Evolutionary conservation across 2,797 vertebrate genomes (phyloP), one percentile per base, ranked within the genome.

Genomic region (Diplodus puntazzo): DNA sequence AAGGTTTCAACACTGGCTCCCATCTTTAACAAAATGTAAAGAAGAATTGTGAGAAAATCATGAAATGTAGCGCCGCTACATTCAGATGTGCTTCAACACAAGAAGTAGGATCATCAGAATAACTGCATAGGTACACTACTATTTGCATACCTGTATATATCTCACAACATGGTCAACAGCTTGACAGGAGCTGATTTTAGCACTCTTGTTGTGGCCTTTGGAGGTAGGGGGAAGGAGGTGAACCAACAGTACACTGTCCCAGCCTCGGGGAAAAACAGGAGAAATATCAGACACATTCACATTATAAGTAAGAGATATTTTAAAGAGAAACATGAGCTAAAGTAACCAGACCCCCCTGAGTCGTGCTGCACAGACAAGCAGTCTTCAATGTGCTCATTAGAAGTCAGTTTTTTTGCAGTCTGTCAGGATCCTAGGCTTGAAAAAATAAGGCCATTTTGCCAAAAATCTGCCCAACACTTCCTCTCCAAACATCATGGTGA

Each of bases 401-500:
- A 69, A 48, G 30, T 75, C 53, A 79, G 45, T n/a, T 20, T 67
- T 82, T 30, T 67, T 71, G 69, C 69, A 82, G 30, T 80, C 69
- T 58, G 76, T 23, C 48, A 77, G 73, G 62, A 82, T 58, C 73
- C 62, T 60, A 14, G 76, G 57, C 74, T 70, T 83, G 70, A 85
- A 87, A 43, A 54, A 80, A 30, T 70, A 78, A 8, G 74, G 58
- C 77, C 70, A 80, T 57, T 72, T 85, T 25, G 62, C 48, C 34
- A 79, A 42, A 69, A 78, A 79, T 53, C 61, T 84, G 20, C 69
- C 69, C 1, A 34, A 78, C n/a, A 71, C 55, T 4, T 79, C 75
- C 50, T 82, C 67, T 78, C 55, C 70, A 58, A 84, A 82, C 60
- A 82, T 61, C 73, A 82, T 67, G 55, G 25, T 67, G 64, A 87